phyloP scores from a whole-genome alignment of 1,140 invertebrate genomes.

The Drosophila orosa region DNA sequence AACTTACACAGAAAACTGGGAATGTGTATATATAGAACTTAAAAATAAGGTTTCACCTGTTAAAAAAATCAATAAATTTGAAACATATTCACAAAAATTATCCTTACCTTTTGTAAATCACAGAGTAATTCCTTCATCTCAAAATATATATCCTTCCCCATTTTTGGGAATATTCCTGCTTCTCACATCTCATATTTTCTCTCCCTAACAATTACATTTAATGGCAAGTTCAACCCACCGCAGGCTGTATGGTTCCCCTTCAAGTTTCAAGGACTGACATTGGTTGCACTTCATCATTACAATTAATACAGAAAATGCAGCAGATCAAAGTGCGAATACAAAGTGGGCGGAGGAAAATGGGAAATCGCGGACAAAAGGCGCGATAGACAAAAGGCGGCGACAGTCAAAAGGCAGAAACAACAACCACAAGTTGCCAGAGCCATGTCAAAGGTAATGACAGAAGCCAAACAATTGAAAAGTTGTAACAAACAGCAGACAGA shows the following conservation, averaged over 20 bases:
- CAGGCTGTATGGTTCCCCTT: background rate
- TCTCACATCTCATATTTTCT: background rate
- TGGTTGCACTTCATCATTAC: conserved; percentile 74
- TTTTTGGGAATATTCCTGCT: background rate
- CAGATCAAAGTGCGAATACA: conserved; percentile 66
- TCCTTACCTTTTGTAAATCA: too few species aligned
- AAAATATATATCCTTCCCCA: too few species aligned
- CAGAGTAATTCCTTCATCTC: too few species aligned
- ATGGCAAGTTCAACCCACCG: conserved; percentile 35
- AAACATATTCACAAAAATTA: too few species aligned
- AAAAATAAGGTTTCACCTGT: background rate
- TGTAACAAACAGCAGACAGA: conserved; percentile 65
- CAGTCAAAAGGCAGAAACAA: conserved; percentile 73
- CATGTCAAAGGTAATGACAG: conserved; percentile 81
- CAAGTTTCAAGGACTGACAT: conserved; percentile 15
- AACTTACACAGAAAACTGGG: too few species aligned
- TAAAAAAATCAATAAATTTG: background rate
- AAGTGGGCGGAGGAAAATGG: conserved; percentile 17
- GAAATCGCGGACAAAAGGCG: conserved; percentile 63
- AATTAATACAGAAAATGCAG: conserved; percentile 75
- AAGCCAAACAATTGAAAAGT: conserved; percentile 81
- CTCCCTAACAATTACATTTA: conserved; percentile 55
- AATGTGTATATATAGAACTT: background rate
- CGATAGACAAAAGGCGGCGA: conserved; percentile 76
- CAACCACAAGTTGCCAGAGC: conserved; percentile 64